These are phyloP conservation scores for Sylvilagus floridanus DNA, from an alignment of 2,797 vertebrate species.

Conservation along the genomic window DNA sequence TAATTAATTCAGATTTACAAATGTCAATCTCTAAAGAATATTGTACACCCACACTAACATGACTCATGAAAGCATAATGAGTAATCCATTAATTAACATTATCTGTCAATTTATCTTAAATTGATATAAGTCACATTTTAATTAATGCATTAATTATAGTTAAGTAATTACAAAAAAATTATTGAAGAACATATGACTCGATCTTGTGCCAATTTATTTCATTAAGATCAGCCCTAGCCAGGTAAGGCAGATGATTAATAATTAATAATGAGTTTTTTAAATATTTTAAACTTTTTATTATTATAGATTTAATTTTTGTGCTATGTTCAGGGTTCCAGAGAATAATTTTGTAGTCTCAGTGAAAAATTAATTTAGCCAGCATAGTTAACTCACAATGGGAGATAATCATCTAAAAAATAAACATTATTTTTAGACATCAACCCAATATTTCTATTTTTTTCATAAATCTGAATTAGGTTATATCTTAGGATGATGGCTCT, in stretches of 20 bases:
- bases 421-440: neutral
- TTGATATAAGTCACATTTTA: constrained; percentile 54
- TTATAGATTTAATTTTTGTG: neutral
- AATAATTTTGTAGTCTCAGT: neutral
- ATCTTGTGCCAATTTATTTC: constrained; percentile 31
- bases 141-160: constrained; percentile 65
- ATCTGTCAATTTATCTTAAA: constrained; percentile 60
- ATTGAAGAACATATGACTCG: constrained; percentile 22
- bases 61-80: constrained; percentile 43
- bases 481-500: neutral
- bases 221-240: neutral
- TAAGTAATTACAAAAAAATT: constrained; percentile 39
- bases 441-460: neutral
- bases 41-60: neutral
- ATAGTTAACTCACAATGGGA: neutral
- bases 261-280: neutral
- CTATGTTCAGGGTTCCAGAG: neutral
- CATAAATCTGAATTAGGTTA: neutral
- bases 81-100: constrained; percentile 49
- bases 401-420: neutral
- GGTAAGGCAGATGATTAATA: constrained; percentile 40
- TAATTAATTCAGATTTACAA: constrained; percentile 59
- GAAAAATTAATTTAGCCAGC: neutral
- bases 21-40: constrained; percentile 43
- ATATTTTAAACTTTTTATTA: constrained; percentile 17